Evolutionary conservation across 2,113 vertebrate genomes (phyloP).

Genomic region (Esox niger): DNA sequence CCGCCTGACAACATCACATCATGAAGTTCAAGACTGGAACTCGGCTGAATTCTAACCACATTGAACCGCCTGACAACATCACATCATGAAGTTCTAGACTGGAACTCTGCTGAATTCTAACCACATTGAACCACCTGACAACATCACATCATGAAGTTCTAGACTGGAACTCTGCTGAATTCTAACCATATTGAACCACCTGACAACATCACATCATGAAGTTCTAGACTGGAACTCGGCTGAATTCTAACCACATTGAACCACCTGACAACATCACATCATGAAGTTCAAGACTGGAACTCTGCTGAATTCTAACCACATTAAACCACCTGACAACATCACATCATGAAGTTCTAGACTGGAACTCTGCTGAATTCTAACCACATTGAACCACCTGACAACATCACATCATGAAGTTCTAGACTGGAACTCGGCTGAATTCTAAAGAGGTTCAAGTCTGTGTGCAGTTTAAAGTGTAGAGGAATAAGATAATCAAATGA

Average conservation of each 20-base stretch:
- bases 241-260: too few species aligned
- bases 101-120: background rate
- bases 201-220: constrained; percentile 7
- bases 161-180: background rate
- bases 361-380: too few species aligned
- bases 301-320: too few species aligned
- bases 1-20: constrained; percentile 4
- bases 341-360: too few species aligned
- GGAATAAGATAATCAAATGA: background rate
- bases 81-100: background rate
- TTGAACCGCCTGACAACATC: constrained; percentile 6
- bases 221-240: constrained; percentile 1
- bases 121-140: constrained; percentile 2
- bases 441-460: too few species aligned
- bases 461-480: background rate
- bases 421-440: too few species aligned
- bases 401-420: too few species aligned
- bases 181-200: background rate
- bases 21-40: constrained; percentile 6
- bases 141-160: constrained; percentile 4
- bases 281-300: too few species aligned
- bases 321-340: too few species aligned
- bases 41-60: background rate
- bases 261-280: too few species aligned
- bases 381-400: too few species aligned